These are phyloP conservation scores for Siphamia tubifer DNA, from an alignment of 2,113 vertebrate genomes.

Conservation along the genomic window DNA sequence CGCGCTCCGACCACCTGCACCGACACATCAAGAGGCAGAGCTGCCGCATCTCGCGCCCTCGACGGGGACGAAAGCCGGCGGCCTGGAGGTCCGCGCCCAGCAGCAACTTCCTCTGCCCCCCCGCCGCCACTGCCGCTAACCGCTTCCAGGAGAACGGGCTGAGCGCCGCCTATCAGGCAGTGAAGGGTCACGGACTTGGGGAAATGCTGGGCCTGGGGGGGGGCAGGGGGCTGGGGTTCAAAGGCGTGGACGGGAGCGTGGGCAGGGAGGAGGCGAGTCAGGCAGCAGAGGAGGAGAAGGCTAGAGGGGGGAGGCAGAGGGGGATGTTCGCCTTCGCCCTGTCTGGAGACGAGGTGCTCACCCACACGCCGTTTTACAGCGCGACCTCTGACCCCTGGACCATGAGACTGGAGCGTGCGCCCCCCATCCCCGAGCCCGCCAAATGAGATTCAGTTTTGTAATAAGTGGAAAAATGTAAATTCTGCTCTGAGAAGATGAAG, in stretches of 20 bases:
- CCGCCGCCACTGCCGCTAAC: conserved; percentile 30
- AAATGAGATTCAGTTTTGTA: conserved; percentile 77
- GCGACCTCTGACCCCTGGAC: conserved; percentile 88
- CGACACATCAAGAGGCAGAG: conserved; percentile 98
- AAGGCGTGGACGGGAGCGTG: conserved; percentile 84
- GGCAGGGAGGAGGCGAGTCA: conserved; percentile 84
- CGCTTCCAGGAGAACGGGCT: conserved; percentile 78
- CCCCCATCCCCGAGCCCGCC: conserved; percentile 87
- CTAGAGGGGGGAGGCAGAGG: conserved; percentile 86
- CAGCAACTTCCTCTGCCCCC: conserved; percentile 83
- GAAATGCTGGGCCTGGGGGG: conserved; percentile 69
- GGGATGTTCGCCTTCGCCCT: conserved; percentile 89
- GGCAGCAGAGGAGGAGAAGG: conserved; percentile 82
- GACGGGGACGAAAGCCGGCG: conserved; percentile 88
- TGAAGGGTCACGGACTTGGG: conserved; percentile 83
- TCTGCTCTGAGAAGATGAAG: conserved; percentile 52
- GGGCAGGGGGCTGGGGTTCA: conserved; percentile 76
- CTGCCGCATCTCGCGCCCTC: conserved; percentile 88
- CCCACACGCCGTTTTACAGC: conserved; percentile 86
- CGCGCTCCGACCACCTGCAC: conserved; percentile 95
- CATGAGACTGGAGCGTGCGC: conserved; percentile 83
- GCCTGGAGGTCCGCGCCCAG: conserved; percentile 83
- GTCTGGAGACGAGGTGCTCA: conserved; percentile 86
- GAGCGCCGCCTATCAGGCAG: conserved; percentile 71
- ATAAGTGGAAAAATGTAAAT: conserved; percentile 3